phyloP scores from a whole-genome alignment of 2,888 invertebrate genomes.

The Trichogramma evanescens region DNA sequence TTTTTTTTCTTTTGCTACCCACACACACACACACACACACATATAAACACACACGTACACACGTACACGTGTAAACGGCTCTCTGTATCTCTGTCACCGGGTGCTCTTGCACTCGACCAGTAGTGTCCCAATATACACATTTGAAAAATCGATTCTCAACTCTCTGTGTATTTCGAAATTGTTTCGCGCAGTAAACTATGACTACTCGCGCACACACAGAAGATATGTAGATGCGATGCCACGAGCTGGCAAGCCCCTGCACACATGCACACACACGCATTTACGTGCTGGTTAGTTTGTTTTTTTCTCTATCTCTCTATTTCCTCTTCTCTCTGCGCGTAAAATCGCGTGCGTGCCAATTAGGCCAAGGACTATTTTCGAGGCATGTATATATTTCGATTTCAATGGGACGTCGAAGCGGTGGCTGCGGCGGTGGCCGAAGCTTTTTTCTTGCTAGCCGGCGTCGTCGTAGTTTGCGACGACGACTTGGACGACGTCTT shows the following conservation, averaged over 20 bases:
- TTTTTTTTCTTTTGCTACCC: no score
- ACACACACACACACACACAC: background rate
- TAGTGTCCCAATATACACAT: no score
- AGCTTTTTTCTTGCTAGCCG: background rate
- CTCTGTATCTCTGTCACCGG: no score
- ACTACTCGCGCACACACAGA: background rate
- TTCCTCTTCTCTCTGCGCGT: background rate
- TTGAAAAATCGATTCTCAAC: no score
- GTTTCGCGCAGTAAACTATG: no score
- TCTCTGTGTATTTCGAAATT: no score
- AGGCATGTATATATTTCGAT: no score
- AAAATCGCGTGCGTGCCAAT: conserved; percentile 29
- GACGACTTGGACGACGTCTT: no score
- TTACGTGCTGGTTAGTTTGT: background rate
- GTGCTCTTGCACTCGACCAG: no score
- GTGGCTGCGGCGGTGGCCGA: background rate
- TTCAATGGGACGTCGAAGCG: background rate
- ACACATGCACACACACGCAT: background rate
- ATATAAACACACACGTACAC: background rate
- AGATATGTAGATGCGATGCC: no score
- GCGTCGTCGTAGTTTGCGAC: background rate
- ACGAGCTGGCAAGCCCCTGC: background rate
- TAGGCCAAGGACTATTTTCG: conserved; percentile 31
- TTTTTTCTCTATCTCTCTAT: background rate
- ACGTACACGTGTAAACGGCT: background rate